phyloP scores from a whole-genome alignment of 2,113 vertebrate species.

The Crotalus viridis region DNA sequence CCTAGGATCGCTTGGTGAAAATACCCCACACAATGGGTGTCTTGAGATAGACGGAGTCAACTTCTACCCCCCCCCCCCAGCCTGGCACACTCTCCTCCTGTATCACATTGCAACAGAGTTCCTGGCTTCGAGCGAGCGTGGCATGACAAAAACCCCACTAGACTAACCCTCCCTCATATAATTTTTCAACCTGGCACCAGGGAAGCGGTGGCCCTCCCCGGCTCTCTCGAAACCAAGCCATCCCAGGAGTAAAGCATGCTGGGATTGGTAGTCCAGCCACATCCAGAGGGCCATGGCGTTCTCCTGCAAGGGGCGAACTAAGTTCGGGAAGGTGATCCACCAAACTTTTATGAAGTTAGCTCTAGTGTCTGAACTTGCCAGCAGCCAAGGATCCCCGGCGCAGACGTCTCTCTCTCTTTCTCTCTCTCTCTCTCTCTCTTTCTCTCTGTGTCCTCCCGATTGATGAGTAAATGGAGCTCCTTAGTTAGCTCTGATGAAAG shows the following conservation, averaged over 20 bases:
- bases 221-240: background rate
- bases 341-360: background rate
- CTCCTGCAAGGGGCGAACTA: background rate
- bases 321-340: background rate
- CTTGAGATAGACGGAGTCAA: background rate
- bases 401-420: background rate
- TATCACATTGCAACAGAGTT: background rate
- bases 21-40: background rate
- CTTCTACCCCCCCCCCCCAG: fast-evolving
- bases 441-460: background rate
- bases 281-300: background rate
- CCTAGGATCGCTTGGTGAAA: background rate
- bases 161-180: background rate
- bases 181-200: background rate
- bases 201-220: background rate
- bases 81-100: background rate
- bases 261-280: background rate
- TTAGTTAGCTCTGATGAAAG: background rate
- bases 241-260: background rate
- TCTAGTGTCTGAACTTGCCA: background rate
- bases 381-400: background rate
- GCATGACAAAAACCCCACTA: background rate
- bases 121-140: background rate
- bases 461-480: background rate
- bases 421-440: too few relatives aligned